These are phyloP conservation scores for Xerus rutilus DNA, from an alignment of 2,797 vertebrate genomes.

Conservation along the genomic window DNA sequence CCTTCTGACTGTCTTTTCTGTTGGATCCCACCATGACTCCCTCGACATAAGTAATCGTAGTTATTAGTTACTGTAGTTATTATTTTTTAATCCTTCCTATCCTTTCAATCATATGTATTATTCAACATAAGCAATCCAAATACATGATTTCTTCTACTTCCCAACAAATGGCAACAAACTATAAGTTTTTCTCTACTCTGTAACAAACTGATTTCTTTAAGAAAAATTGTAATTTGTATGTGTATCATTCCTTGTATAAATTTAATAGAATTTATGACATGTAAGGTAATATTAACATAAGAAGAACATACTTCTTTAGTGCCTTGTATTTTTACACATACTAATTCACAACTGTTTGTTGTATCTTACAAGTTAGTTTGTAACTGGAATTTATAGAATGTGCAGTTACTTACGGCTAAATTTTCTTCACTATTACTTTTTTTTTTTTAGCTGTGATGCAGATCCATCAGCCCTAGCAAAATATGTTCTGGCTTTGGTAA, in stretches of 20 bases:
- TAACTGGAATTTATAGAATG: not conserved
- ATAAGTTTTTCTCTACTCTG: not conserved
- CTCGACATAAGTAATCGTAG: not conserved
- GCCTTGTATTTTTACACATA: conserved; percentile 50
- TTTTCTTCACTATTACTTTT: conserved; percentile 24
- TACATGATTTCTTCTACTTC: not conserved
- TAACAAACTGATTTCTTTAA: not conserved
- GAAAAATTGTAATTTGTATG: not conserved
- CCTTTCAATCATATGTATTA: not conserved
- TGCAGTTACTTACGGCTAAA: conserved; percentile 34
- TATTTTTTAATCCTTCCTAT: too few species aligned
- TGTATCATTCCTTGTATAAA: not conserved
- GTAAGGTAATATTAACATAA: not conserved
- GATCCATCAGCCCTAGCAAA: conserved; percentile 99
- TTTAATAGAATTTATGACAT: conserved; percentile 11
- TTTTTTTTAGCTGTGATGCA: conserved; percentile 95
- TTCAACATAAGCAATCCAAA: not conserved
- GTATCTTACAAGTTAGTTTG: conserved; percentile 27
- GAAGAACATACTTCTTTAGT: conserved; percentile 16
- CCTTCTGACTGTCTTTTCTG: not conserved
- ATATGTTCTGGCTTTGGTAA: conserved; percentile 99
- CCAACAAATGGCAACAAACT: not conserved
- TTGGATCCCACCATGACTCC: not conserved
- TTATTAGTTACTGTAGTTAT: not conserved
- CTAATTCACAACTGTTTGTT: conserved; percentile 19